Evolutionary conservation across 2,797 vertebrate genomes (phyloP), one percentile per base, ranked within the genome.

Genomic region (Poecilia wingei): DNA sequence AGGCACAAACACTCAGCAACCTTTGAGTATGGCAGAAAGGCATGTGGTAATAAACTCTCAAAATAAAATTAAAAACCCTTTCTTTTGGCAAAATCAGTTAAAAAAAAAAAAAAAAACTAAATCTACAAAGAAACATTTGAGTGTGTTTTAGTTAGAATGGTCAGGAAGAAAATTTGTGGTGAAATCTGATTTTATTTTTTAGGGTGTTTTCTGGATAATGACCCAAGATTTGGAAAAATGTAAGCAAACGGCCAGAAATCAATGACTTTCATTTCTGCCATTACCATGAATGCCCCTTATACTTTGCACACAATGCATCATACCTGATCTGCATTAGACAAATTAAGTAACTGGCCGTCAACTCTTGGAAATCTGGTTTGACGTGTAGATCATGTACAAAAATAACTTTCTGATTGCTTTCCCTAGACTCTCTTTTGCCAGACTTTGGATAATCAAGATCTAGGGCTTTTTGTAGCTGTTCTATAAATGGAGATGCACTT

Each of bases 1-100:
- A 77, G 78, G 87, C 79, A 85, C 78, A 80, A 41, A 6, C 64
- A 70, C 71, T 84, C 75, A 80, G 87, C 73, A 82, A 85, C 77
- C 79, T 79, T 74, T 1, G 18, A 68, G 72, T 59, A 86, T 79
- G 80, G 84, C 78, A 83, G 79, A 87, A 81, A 84, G 51, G 80
- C 83, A 84, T 0, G 77, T 45, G 41, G 41, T 28, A n/a, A 28
- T 70, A 45, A 45, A 28, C 25, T 84, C 64, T 82, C 88, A 78
- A 83, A 73, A 69, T 81, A n/a, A 77, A 78, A 46, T 14, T 18
- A 45, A 12, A 79, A 88, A 79, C 71, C 71, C n/a, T 82, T 79
- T 83, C 20, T 45, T 43, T 68, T 22, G 64, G 64, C 64, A 68
- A 68, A 68, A 64, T 64, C 16, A 20, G 59, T 13, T 14, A 18